Evolutionary conservation across 2,113 vertebrate species (phyloP).

Genomic region (Channa maculata): DNA sequence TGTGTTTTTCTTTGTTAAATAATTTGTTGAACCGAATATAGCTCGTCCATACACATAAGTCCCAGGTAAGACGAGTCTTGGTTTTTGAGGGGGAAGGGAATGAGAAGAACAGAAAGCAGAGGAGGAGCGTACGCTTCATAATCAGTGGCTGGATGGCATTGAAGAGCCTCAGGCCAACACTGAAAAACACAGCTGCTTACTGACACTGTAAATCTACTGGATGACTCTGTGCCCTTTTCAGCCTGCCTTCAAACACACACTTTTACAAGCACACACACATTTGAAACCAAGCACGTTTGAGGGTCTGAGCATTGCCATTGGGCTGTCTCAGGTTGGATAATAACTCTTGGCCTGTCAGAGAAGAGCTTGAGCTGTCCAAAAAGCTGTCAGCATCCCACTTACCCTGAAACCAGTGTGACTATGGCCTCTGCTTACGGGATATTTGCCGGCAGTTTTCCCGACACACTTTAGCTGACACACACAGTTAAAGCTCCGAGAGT

Average conservation of each 20-base stretch:
- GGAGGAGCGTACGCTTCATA: conserved; percentile 46
- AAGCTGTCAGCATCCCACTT: conserved; percentile 81
- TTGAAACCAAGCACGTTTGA: conserved; percentile 63
- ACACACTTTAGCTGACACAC: conserved; percentile 72
- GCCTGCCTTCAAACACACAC: conserved; percentile 47
- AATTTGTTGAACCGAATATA: no score
- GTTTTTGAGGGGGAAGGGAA: conserved; percentile 28
- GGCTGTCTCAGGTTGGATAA: conserved; percentile 80
- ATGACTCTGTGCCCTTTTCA: conserved; percentile 70
- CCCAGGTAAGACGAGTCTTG: background rate
- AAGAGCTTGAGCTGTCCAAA: conserved; percentile 74
- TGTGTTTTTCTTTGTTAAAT: background rate
- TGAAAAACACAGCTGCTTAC: conserved; percentile 79
- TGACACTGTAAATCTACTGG: conserved; percentile 76
- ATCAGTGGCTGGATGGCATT: conserved; percentile 66
- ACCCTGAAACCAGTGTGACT: conserved; percentile 71
- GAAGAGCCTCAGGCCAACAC: conserved; percentile 66
- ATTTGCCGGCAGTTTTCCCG: conserved; percentile 66
- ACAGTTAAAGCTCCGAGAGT: conserved; percentile 49
- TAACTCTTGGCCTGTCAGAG: conserved; percentile 77
- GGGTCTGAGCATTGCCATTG: conserved; percentile 70
- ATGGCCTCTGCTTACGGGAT: conserved; percentile 73
- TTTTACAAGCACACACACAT: conserved; percentile 25
- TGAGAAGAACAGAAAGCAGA: conserved; percentile 32
- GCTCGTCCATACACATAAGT: background rate